Percentiles rank a stretch among this genome's conserved stretches.
Conservation (phyloP, 2,113 vertebrate genomes). For the Platichthys stellatus region DNA sequence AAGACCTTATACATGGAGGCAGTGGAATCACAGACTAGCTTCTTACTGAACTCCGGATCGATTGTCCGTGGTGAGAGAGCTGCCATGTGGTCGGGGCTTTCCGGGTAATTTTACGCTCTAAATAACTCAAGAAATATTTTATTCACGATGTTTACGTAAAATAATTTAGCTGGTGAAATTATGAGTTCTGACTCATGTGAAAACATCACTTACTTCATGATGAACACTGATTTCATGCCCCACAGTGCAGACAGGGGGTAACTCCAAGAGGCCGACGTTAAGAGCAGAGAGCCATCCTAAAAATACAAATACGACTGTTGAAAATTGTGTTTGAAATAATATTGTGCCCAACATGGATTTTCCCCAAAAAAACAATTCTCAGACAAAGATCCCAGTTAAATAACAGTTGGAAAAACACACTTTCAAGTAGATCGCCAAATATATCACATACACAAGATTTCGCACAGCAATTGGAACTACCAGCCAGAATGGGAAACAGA, state of each 20-base stretch:
- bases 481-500: background rate
- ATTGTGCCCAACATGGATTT: too few relatives aligned
- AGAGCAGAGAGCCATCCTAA: conserved; percentile 94
- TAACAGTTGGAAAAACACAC: background rate
- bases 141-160: background rate
- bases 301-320: conserved; percentile 15
- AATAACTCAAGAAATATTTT: background rate
- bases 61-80: background rate
- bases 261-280: conserved; percentile 97
- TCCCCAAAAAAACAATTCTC: background rate
- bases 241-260: conserved; percentile 96
- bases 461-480: background rate
- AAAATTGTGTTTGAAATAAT: background rate
- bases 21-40: conserved; percentile 10
- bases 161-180: conserved; percentile 14
- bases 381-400: background rate
- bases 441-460: background rate
- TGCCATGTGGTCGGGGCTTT: background rate
- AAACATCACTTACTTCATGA: conserved; percentile 93
- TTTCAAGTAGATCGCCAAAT: background rate
- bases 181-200: background rate
- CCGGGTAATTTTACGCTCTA: background rate
- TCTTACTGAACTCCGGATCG: background rate
- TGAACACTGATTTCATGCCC: conserved; percentile 99
- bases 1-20: conserved; percentile 20